phyloP scores from a whole-genome alignment of 2,888 invertebrate species.

The Troides helena region DNA sequence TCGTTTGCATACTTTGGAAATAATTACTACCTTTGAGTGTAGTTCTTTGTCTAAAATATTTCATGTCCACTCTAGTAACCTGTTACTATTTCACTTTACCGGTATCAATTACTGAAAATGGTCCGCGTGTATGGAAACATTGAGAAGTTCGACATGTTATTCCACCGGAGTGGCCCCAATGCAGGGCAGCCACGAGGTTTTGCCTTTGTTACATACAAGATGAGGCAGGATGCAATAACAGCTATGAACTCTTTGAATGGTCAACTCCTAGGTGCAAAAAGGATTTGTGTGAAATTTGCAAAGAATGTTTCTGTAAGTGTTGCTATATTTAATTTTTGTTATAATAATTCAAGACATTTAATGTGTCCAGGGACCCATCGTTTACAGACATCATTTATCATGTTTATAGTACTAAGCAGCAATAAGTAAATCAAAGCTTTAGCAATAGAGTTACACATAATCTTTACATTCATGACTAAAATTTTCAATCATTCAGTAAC shows the following conservation, averaged over 20 bases:
- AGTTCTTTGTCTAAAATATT: background rate
- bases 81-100: slow-evolving; percentile 80
- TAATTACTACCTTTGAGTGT: too few relatives aligned
- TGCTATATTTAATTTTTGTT: background rate
- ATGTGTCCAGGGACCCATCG: too few relatives aligned
- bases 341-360: too few relatives aligned
- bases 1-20: too few relatives aligned
- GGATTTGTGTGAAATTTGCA: slow-evolving; percentile 90
- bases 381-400: too few relatives aligned
- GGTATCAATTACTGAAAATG: slow-evolving; percentile 97
- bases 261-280: slow-evolving; percentile 85
- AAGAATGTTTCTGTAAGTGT: slow-evolving; percentile 73
- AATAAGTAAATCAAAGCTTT: too few relatives aligned
- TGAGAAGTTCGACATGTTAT: slow-evolving; percentile 97
- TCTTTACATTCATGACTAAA: too few relatives aligned
- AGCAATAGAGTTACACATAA: too few relatives aligned
- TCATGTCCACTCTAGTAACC: slow-evolving; percentile 48
- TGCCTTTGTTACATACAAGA: slow-evolving; percentile 93
- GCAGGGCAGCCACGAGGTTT: slow-evolving; percentile 95
- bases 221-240: slow-evolving; percentile 83
- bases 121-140: slow-evolving; percentile 96
- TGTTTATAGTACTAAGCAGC: too few relatives aligned
- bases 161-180: slow-evolving; percentile 94
- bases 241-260: slow-evolving; percentile 89
- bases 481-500: too few relatives aligned